Percentiles rank a stretch among this genome's conserved stretches.
phyloP scores from a whole-genome alignment of 2,113 vertebrate genomes.

The Microtus pennsylvanicus region DNA sequence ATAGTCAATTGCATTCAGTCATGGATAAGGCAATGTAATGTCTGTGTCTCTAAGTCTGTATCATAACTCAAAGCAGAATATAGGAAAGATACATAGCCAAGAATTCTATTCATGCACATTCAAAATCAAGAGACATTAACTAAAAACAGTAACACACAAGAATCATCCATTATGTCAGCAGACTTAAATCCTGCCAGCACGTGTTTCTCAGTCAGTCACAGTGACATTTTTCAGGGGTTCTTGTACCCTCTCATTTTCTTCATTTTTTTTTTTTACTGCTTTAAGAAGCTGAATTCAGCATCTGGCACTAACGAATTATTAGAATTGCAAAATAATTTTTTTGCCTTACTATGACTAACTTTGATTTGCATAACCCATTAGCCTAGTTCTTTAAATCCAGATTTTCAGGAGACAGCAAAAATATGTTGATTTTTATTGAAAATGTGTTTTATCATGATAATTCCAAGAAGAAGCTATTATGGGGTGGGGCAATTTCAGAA shows the following conservation, averaged over 20 bases:
- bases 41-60: neutral
- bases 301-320: conserved; percentile 41
- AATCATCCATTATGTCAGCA: neutral
- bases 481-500: neutral
- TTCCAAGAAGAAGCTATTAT: conserved; percentile 39
- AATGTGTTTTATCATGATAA: conserved; percentile 18
- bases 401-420: conserved; percentile 29
- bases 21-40: neutral
- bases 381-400: conserved; percentile 3
- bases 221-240: neutral
- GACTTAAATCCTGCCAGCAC: neutral
- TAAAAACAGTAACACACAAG: neutral
- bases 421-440: neutral
- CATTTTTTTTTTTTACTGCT: neutral
- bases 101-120: neutral
- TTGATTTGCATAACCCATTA: conserved; percentile 49
- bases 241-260: neutral
- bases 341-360: conserved; percentile 52
- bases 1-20: neutral
- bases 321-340: conserved; percentile 38
- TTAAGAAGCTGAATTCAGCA: neutral
- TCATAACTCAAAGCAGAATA: neutral
- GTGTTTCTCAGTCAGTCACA: neutral
- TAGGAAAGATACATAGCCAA: neutral
- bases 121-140: neutral